Base-by-base conservation (phyloP, 2,888 invertebrate genomes). In the Catocala nupta region DNA sequence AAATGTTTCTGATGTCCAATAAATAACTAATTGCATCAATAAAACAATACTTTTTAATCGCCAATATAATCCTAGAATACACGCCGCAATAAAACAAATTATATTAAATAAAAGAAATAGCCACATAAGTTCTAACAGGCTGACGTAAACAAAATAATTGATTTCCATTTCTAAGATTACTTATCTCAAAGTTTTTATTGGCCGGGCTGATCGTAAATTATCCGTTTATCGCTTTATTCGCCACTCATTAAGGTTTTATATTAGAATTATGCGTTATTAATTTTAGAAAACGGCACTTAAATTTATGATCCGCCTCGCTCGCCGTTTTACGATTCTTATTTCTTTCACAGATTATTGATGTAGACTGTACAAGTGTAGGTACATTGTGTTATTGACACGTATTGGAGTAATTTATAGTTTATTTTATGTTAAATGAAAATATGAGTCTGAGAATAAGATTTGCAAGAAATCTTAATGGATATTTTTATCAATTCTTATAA, bases 211-310 rank as follows among this genome's bases (percentile, higher is more conserved):
- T 79, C 81, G 81, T 92, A 92, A 91, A 91, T 91, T 83, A 82
- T 69, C 66, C 63, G 78, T 91, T 91, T 92, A 92, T 91, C 79
- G 87, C 91, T 92, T 88, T 92, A 92, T 92, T 91, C 90, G 84
- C 87, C 87, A 87, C 90, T 91, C 91, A 92, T 92, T 92, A 91
- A 88, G 85, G 88, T 88, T 91, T 91, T 89, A 91, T 90, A 87
- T 87, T 85, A 85, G 84, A 86, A 88, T 90, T 90, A 92, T 90
- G 88, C 89, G 86, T 86, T 91, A 92, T 91, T 91, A 91, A 92
- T 91, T 88, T 91, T 90, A 90, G 89, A 91, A 90, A 91, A 90
- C 86, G 86, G 82, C 81, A 81, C 80, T 86, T 79, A 82, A 85
- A 86, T 91, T 90, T 91, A 91, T 86, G 81, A 77, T 70, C 74